A percentile compares a stretch with the other conserved stretches of the same genome.
These are phyloP conservation scores for Papilio machaon DNA, from an alignment of 1,140 invertebrate species.

Conservation along the genomic window DNA sequence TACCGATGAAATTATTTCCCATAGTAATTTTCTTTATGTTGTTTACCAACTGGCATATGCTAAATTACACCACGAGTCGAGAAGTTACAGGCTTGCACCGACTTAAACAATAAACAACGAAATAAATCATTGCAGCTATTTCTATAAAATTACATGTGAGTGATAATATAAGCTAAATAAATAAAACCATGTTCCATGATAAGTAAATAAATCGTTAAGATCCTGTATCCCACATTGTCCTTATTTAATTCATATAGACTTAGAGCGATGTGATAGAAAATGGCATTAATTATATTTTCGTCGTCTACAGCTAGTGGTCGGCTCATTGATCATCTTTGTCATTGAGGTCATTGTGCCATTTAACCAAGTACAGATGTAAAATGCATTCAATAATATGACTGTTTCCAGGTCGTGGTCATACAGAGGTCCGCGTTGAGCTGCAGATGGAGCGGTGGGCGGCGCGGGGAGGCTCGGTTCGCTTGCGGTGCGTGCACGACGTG, in stretches of 20 bases:
- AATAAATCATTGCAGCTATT: background rate
- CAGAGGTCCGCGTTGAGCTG: conserved; percentile 75
- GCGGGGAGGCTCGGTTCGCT: conserved; percentile 79
- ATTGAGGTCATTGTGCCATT: too few relatives aligned
- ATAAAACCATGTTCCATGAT: too few relatives aligned
- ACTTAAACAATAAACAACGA: conserved; percentile 4
- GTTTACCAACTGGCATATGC: background rate
- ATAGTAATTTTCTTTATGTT: conserved; percentile 18
- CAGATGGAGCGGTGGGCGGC: conserved; percentile 78
- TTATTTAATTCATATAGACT: too few relatives aligned
- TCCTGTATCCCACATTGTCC: too few relatives aligned
- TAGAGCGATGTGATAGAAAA: too few relatives aligned
- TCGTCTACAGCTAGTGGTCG: too few relatives aligned
- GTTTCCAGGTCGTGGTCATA: conserved; percentile 69
- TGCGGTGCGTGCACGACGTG: conserved; percentile 85
- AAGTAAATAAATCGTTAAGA: too few relatives aligned
- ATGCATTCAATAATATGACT: conserved; percentile 45
- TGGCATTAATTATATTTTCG: too few relatives aligned
- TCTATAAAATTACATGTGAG: background rate
- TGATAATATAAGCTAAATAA: too few relatives aligned
- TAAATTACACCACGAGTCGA: conserved; percentile 1
- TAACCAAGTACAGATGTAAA: too few relatives aligned
- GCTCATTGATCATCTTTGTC: too few relatives aligned
- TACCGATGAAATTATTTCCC: background rate
- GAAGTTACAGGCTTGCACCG: conserved; percentile 9